Evolutionary conservation across 2,113 vertebrate genomes (phyloP).

Genomic region (Zeus faber): DNA sequence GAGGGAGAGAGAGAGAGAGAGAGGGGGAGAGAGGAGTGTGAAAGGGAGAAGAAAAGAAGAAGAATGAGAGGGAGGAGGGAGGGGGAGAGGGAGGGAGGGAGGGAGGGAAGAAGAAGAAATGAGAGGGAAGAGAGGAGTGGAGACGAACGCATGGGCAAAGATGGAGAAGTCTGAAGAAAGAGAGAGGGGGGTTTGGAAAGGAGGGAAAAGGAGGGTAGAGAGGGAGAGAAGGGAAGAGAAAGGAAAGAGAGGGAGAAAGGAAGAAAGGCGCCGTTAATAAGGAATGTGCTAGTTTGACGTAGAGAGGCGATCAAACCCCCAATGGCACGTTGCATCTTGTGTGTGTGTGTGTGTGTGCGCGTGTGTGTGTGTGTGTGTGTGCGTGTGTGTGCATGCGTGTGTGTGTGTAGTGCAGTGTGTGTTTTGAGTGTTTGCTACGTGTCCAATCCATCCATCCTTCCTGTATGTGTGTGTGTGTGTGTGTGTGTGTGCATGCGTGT

Average conservation of each 20-base stretch:
- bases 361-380: conserved; percentile 11
- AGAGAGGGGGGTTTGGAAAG: not conserved
- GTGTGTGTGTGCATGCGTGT: not conserved
- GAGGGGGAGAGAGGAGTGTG: conserved; percentile 7
- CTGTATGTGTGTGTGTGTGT: not conserved
- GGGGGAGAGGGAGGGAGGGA: not conserved
- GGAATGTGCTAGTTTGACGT: conserved; percentile 59
- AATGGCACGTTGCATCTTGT: conserved; percentile 2
- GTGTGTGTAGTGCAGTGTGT: conserved; percentile 11
- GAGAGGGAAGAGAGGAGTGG: conserved; percentile 5
- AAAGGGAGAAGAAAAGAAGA: not conserved
- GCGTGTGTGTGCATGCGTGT: conserved; percentile 1
- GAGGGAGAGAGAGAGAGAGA: not conserved
- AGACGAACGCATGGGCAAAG: not conserved
- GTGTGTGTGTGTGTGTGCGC: conserved; percentile 31
- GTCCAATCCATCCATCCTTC: too few species aligned
- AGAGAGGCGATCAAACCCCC: conserved; percentile 49
- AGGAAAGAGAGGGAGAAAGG: conserved; percentile 12
- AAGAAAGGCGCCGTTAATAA: conserved; percentile 57
- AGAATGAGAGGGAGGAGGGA: not conserved
- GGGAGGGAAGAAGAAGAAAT: conserved; percentile 10
- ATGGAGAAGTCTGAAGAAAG: conserved; percentile 19
- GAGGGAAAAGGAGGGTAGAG: conserved; percentile 1
- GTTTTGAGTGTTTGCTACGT: too few species aligned
- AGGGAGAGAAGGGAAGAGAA: not conserved